Percentiles rank a stretch among this genome's conserved stretches.
phyloP scores from a whole-genome alignment of 2,888 invertebrate species.

The Epirrhoe alternata region DNA sequence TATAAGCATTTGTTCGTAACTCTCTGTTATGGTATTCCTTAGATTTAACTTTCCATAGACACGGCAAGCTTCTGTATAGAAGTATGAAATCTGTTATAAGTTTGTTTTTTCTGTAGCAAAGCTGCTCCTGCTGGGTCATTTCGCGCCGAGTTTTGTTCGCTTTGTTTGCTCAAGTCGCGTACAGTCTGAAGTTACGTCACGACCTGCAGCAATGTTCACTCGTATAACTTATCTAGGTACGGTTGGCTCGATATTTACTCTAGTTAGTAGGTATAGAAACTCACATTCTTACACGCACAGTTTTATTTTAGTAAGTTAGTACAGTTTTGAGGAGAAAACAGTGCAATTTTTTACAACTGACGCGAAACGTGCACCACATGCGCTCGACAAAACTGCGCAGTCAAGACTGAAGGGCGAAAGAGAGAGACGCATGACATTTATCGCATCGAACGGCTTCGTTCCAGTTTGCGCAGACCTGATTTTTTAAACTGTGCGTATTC shows the following conservation, averaged over 20 bases:
- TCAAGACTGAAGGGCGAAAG: background rate
- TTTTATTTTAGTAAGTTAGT: background rate
- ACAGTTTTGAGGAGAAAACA: background rate
- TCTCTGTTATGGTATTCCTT: constrained; percentile 28
- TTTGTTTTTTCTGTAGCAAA: constrained; percentile 17
- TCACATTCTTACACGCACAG: background rate
- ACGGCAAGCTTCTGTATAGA: constrained; percentile 34
- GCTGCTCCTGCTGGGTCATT: constrained; percentile 19
- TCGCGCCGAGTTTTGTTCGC: background rate
- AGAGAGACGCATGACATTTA: background rate
- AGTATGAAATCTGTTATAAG: constrained; percentile 31
- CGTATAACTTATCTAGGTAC: background rate
- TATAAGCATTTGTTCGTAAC: constrained; percentile 20
- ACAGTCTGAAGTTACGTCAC: constrained; percentile 5
- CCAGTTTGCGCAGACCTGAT: constrained; percentile 8
- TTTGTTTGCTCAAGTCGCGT: background rate
- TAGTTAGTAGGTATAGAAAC: background rate
- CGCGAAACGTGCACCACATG: background rate
- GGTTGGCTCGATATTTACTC: background rate
- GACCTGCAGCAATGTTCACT: constrained; percentile 7
- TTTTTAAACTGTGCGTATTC: background rate
- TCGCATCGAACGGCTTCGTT: constrained; percentile 13
- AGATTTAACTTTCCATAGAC: constrained; percentile 32
- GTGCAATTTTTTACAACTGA: background rate
- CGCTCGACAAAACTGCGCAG: constrained; percentile 23